A percentile compares a stretch with the other conserved stretches of the same genome.
Evolutionary conservation across 2,113 vertebrate genomes (phyloP).

Genomic region (Vanacampus margaritifer): DNA sequence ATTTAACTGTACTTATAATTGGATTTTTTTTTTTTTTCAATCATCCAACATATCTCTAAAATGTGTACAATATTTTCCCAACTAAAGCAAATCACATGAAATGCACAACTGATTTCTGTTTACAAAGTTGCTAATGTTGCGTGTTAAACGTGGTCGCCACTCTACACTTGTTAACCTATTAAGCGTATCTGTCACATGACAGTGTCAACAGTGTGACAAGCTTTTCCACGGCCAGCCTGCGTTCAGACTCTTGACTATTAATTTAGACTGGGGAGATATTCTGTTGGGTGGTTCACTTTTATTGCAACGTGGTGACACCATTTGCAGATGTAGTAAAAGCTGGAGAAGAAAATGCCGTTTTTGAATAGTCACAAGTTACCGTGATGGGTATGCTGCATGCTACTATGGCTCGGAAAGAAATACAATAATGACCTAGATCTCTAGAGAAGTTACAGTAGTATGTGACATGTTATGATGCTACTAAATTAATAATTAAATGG

Average conservation of each 20-base stretch:
- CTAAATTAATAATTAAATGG: too few species aligned
- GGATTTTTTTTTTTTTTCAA: not conserved
- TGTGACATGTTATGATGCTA: too few species aligned
- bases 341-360: not conserved
- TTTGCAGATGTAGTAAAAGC: not conserved
- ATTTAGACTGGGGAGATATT: constrained; percentile 4
- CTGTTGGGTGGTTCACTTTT: not conserved
- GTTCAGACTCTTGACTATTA: constrained; percentile 1
- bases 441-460: too few species aligned
- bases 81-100: not conserved
- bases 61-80: not conserved
- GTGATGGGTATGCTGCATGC: not conserved
- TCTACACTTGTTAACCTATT: constrained; percentile 23
- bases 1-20: not conserved
- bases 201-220: constrained; percentile 28
- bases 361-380: not conserved
- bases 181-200: constrained; percentile 29
- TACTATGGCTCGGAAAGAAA: not conserved
- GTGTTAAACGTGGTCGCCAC: constrained; percentile 13
- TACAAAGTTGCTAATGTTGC: constrained; percentile 2
- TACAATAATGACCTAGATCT: not conserved
- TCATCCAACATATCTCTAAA: not conserved
- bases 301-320: not conserved
- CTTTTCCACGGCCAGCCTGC: constrained; percentile 15
- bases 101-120: not conserved